A percentile compares a stretch with the other conserved stretches of the same genome.
These are phyloP conservation scores for Pemphredon lugubris DNA, from an alignment of 2,888 invertebrate genomes.

Conservation along the genomic window DNA sequence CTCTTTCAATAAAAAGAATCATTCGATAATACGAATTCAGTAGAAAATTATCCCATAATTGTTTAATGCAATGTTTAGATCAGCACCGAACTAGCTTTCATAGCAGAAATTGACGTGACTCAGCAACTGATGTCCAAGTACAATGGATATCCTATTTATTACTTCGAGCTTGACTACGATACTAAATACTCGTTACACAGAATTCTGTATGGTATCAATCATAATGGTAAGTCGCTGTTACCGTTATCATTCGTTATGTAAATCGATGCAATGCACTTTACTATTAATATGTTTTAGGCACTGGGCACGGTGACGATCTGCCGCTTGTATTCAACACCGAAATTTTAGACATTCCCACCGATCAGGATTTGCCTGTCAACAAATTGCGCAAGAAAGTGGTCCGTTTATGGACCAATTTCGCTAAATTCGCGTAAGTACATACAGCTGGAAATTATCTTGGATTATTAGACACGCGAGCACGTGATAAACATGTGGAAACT, in stretches of 20 bases:
- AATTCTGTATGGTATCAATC: background rate
- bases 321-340: constrained; percentile 79
- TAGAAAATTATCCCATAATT: too few relatives aligned
- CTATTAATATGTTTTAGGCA: constrained; percentile 76
- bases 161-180: background rate
- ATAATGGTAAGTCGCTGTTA: background rate
- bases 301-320: constrained; percentile 85
- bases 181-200: background rate
- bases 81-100: background rate
- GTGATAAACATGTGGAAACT: too few relatives aligned
- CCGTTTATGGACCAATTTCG: constrained; percentile 86
- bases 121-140: background rate
- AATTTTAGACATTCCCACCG: constrained; percentile 40
- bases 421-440: constrained; percentile 72
- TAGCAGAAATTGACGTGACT: background rate
- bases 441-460: too few relatives aligned
- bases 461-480: too few relatives aligned
- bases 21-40: too few relatives aligned
- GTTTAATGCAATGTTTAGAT: background rate
- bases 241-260: background rate
- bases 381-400: constrained; percentile 81
- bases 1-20: too few relatives aligned
- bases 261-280: background rate
- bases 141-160: background rate
- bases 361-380: constrained; percentile 60